Percentiles rank a stretch among this genome's conserved stretches.
phyloP scores from a whole-genome alignment of 2,888 invertebrate genomes.

The Clepsis dumicolana region DNA sequence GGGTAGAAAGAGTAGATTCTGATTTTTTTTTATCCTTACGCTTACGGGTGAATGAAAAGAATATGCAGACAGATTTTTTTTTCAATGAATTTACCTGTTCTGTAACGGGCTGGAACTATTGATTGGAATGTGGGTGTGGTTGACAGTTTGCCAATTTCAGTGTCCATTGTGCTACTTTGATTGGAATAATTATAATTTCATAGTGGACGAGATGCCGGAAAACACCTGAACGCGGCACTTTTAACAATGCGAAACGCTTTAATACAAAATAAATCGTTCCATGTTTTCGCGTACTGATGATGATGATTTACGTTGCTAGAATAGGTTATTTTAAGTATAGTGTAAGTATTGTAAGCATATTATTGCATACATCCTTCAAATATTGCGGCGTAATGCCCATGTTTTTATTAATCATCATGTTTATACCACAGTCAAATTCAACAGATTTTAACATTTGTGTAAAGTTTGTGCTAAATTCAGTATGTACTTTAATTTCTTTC shows the following conservation, averaged over 20 bases:
- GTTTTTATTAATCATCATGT: not conserved
- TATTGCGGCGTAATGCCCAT: not conserved
- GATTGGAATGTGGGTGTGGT: not conserved
- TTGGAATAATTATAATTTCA: too few relatives aligned
- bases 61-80: not conserved
- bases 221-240: too few relatives aligned
- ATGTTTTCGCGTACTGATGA: too few relatives aligned
- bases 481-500: constrained; percentile 8
- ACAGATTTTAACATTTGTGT: not conserved
- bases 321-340: not conserved
- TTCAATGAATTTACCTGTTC: not conserved
- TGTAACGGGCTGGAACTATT: not conserved
- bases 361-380: not conserved
- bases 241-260: too few relatives aligned
- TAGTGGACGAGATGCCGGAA: too few relatives aligned
- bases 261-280: too few relatives aligned
- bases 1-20: not conserved
- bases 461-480: not conserved
- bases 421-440: not conserved
- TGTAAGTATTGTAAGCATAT: not conserved
- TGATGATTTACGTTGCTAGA: not conserved
- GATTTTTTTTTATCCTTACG: not conserved
- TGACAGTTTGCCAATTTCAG: not conserved
- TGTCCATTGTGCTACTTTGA: too few relatives aligned
- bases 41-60: not conserved